phyloP scores from a whole-genome alignment of 2,888 invertebrate genomes.

The Brachycybe producta region DNA sequence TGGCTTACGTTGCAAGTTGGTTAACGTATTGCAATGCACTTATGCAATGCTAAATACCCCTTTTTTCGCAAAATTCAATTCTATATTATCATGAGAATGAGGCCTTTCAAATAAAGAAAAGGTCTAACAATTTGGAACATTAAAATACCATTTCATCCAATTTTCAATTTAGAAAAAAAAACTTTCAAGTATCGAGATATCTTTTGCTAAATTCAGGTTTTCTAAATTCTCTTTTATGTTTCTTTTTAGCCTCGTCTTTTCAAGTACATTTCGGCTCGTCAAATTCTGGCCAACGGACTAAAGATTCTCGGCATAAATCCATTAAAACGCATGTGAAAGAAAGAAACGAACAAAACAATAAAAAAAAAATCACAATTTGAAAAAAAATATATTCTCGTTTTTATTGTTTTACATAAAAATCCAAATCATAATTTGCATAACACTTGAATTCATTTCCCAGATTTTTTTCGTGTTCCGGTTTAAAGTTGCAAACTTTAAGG shows the following conservation, averaged over 20 bases:
- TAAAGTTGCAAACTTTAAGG: conserved; percentile 52
- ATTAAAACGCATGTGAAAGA: neutral
- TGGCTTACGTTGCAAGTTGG: no score
- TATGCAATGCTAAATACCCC: no score
- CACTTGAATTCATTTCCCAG: conserved; percentile 86
- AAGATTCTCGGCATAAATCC: conserved; percentile 2
- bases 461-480: conserved; percentile 73
- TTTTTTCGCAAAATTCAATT: no score
- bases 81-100: no score
- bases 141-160: no score
- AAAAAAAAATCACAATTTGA: neutral
- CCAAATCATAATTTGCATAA: conserved; percentile 73
- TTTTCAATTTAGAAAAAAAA: no score
- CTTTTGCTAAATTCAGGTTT: neutral
- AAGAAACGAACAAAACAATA: neutral
- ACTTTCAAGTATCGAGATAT: no score
- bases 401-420: conserved; percentile 34
- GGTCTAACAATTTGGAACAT: no score
- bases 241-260: conserved; percentile 2
- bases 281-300: conserved; percentile 3
- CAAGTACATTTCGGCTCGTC: conserved; percentile 1
- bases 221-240: conserved; percentile 2
- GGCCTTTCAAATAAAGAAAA: no score
- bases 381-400: no score
- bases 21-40: no score